Evolutionary conservation across 2,797 vertebrate genomes (phyloP), one percentile per base, ranked within the genome.

Genomic region (Phataginus tetradactyla): DNA sequence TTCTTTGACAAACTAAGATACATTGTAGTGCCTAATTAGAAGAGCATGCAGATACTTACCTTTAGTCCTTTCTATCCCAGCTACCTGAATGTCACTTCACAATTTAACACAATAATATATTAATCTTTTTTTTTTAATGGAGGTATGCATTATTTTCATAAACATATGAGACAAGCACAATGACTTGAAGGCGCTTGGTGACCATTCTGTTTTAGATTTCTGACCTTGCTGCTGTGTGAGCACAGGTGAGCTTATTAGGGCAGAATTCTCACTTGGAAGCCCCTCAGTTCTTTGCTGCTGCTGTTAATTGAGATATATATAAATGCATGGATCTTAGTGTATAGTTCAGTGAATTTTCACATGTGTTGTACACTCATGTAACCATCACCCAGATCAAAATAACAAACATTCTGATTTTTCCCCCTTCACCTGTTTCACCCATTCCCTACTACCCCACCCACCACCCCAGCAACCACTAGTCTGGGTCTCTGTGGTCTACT

Each of bases 41-140:
- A 94, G 32, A 97, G 71, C 79, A 93, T 94, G 57, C 87, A 86
- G 63, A 61, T 81, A 53, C 27, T 94, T 90, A 86, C 49, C 92
- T 96, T 87, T 64, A 71, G 32, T 91, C 72, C 7, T 92, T 32
- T 86, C 11, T 95, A 34, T 51, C 69, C 51, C n/a, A 20, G 57
- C 53, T 97, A 66, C 29, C 64, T 29, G 92, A 14, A 55, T 95
- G 59, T 63, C 71, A 94, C 87, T 90, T 91, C 96, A 96, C 8
- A 83, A 80, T 68, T 91, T 84, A 91, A 68, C 45, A 68, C 5
- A 71, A 21, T 78, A 55, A 89, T 80, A 97, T 94, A 51, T 77
- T 85, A 59, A 71, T 71, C 75, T 42, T 25, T 39, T 79, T 83
- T 83, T 86, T 83, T 64, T n/a, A 66, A 90, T 86, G 34, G 53